Percentiles rank a stretch among this genome's conserved stretches.
phyloP scores from a whole-genome alignment of 2,797 vertebrate genomes.

The Xiphorhynchus erythropygius region DNA sequence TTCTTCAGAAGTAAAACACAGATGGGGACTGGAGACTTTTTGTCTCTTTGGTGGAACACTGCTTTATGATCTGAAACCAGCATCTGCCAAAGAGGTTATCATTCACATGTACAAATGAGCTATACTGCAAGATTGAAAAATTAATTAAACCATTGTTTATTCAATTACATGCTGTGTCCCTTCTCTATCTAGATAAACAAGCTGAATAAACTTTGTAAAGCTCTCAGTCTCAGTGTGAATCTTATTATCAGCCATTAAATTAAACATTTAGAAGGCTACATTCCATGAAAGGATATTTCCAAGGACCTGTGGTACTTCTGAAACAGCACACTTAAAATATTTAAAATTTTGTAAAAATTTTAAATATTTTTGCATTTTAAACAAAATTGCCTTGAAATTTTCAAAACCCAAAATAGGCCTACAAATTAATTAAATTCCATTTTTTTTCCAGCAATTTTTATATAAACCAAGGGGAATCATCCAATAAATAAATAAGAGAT shows the following conservation, averaged over 20 bases:
- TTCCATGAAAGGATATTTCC: background rate
- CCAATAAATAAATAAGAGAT: background rate
- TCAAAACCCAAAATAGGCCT: background rate
- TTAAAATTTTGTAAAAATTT: background rate
- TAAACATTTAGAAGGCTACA: background rate
- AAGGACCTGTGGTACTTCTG: background rate
- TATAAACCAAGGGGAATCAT: background rate
- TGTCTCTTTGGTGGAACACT: background rate
- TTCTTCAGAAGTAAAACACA: background rate
- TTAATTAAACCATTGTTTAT: slow-evolving; percentile 20
- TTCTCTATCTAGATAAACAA: background rate
- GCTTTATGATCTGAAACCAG: background rate
- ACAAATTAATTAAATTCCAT: background rate
- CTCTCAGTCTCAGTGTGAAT: background rate
- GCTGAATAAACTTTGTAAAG: slow-evolving; percentile 5
- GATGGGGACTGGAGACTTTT: background rate
- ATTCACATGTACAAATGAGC: background rate
- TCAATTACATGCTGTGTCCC: background rate
- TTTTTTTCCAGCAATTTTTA: background rate
- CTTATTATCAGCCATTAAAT: background rate
- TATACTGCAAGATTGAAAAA: background rate
- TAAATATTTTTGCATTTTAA: background rate
- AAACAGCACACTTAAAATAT: background rate
- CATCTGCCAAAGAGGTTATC: background rate
- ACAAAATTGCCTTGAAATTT: background rate